Evolutionary conservation across 2,888 invertebrate genomes (phyloP), one percentile per base, ranked within the genome.

Genomic region (Endomychus coccineus): DNA sequence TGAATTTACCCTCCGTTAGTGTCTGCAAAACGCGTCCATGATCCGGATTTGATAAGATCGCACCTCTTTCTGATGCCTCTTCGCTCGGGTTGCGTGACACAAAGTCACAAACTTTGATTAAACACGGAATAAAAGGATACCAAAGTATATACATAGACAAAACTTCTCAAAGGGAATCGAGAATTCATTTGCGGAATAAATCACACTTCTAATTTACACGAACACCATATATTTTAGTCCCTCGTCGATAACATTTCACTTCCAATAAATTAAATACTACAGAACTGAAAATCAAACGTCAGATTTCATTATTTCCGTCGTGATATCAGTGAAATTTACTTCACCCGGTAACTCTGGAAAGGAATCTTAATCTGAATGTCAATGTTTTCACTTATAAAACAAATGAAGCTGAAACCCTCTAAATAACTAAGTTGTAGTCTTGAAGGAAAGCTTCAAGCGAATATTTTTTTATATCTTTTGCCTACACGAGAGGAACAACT

Each of bases 51-150:
- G 47, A 47, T 47, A 47, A 47, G 41, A 47, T 46, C 46, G 31
- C 40, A 41, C 37, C 42, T 39, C 43, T 43, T 45, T 28, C 22
- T 28, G 24, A 33, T 27, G 32, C 38, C 33, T 33, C 33, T 34
- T 31, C 25, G 28, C 28, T n/a, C 12, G 32, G 30, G 12, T 39
- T 48, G 49, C 48, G 53, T 51, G 51, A 50, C 43, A 35, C 39
- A 45, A 44, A 49, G 49, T 50, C 45, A 42, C 46, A 45, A 49
- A 49, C 47, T 52, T 52, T 54, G 53, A 54, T 54, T 51, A 53
- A 52, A 51, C 50, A 44, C 25, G 43, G 45, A 48, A 50, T 52
- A 48, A 51, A 53, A 50, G 49, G 49, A 34, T 38, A 38, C 34
- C 29, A 19, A 27, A 23, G 38, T 33, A 11, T 27, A 27, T 24